Evolutionary conservation across 2,797 vertebrate genomes (phyloP), one percentile per base, ranked within the genome.

Genomic region (Triplophysa yarkandensis): DNA sequence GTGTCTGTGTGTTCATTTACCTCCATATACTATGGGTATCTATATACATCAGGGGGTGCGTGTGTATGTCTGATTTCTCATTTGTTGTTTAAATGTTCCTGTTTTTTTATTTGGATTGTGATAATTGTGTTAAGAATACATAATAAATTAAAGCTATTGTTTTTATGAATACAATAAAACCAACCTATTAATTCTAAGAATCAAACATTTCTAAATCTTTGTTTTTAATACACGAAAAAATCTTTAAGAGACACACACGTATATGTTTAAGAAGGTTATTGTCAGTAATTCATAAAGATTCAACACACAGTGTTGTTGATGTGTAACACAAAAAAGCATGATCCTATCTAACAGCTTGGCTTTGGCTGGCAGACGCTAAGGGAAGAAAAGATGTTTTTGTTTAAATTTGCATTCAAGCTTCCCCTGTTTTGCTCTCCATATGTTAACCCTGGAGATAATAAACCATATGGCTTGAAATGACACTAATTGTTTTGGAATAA

Each of bases 391-490:
- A n/a, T 62, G 21, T 68, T 66, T 68, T 76, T 66, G 62, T 83
- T 72, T 52, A 41, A 69, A 74, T 64, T 65, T 61, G 19, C 21
- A 25, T 54, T 61, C 4, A 77, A 73, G 43, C 43, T 74, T 79
- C 54, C 39, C 21, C 19, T 43, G 41, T 63, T 61, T 68, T 67
- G 36, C 55, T 17, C 30, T 70, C 71, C 75, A 76, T 81, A 81
- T 82, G 79, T 55, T 77, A 70, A 78, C 79, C 72, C 69, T 10
- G 58, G 77, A 76, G 67, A 80, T 63, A 67, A 65, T 70, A 64
- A 58, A 83, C 58, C 83, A 85, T 81, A 83, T 82, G 83, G 62
- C 61, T 71, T 57, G 71, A 70, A 79, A 70, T 78, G 70, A 74
- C 68, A 52, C 55, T 79, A 76, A 79, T 77, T 71, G 76, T 77